phyloP scores from a whole-genome alignment of 2,797 vertebrate species.

The Heterohyrax brucei region DNA sequence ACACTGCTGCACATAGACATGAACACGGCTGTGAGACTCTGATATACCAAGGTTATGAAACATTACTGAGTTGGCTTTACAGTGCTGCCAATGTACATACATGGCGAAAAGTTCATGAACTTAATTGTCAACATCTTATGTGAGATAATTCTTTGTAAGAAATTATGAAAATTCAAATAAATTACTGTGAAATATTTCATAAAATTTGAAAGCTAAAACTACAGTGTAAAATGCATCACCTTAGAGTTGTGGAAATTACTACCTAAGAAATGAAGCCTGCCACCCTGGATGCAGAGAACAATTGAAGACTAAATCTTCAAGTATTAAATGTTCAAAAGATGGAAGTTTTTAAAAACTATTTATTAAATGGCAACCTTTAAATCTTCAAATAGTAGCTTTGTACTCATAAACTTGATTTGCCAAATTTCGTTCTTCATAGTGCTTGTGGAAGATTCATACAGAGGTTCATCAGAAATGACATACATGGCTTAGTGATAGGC shows the following conservation, averaged over 20 bases:
- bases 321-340: background rate
- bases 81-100: too few species aligned
- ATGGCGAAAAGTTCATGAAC: too few species aligned
- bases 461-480: background rate
- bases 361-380: background rate
- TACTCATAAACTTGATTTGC: background rate
- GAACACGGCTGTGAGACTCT: too few species aligned
- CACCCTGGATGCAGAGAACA: background rate
- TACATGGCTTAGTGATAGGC: background rate
- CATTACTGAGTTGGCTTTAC: too few species aligned
- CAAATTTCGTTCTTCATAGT: background rate
- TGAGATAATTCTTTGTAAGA: background rate
- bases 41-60: too few species aligned
- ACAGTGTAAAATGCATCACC: background rate
- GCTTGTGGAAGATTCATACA: background rate
- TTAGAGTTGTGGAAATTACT: background rate
- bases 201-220: background rate
- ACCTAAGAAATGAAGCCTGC: fast-evolving
- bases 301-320: background rate
- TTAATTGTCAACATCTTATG: too few species aligned
- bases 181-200: background rate
- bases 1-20: too few species aligned
- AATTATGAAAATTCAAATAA: background rate
- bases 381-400: background rate
- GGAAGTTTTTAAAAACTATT: background rate